Percentiles rank a stretch among this genome's conserved stretches.
Conservation (phyloP, 2,797 vertebrate genomes). For the Gymnodraco acuticeps region DNA sequence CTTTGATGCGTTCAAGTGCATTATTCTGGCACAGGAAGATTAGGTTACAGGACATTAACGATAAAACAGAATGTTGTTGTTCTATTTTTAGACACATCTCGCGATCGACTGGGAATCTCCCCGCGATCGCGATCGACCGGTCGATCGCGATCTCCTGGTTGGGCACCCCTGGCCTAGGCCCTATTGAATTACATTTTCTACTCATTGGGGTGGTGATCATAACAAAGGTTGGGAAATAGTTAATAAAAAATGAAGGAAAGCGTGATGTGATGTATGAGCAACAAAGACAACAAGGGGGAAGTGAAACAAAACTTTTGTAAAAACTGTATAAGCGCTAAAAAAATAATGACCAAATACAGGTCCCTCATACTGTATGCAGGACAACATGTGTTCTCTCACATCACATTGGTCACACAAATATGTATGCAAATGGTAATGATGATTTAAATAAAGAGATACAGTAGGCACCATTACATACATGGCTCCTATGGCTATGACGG, state of each 20-base stretch:
- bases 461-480: not conserved
- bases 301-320: slow-evolving; percentile 7
- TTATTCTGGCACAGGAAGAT: too few species aligned
- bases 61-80: too few species aligned
- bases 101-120: too few species aligned
- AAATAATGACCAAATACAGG: not conserved
- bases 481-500: not conserved
- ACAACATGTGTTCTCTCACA: not conserved
- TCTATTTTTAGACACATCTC: too few species aligned
- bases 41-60: too few species aligned
- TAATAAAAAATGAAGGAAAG: not conserved
- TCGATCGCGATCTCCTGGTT: too few species aligned
- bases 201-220: not conserved
- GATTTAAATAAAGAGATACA: not conserved
- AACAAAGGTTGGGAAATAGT: not conserved
- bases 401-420: not conserved
- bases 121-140: too few species aligned
- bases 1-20: too few species aligned
- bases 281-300: not conserved
- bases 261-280: not conserved
- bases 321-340: not conserved
- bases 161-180: too few species aligned
- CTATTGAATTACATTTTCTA: not conserved
- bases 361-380: not conserved
- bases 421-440: not conserved